Conservation (phyloP, 2,888 invertebrate species). For the Synergus umbraculus region DNA sequence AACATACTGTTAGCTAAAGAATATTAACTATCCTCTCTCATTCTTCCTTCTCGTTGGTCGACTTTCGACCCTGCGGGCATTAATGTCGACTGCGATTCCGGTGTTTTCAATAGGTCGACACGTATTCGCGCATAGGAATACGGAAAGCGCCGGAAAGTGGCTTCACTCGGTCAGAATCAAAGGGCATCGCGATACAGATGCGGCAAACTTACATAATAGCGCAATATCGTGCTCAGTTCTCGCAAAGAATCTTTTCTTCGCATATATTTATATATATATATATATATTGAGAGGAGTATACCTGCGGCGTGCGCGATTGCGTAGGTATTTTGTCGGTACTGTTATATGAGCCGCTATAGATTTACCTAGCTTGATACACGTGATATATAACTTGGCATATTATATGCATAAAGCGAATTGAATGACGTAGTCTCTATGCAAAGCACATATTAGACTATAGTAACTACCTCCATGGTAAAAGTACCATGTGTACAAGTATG, state of each 20-base stretch:
- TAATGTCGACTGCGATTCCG: conserved; percentile 14
- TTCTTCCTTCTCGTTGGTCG: not conserved
- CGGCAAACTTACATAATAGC: conserved; percentile 29
- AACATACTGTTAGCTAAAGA: conserved; percentile 9
- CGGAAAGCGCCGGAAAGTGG: conserved; percentile 33
- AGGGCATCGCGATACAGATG: conserved; percentile 41
- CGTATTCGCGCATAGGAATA: not conserved
- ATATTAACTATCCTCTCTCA: not conserved
- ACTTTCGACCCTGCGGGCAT: conserved; percentile 29
- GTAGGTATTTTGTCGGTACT: conserved; percentile 21
- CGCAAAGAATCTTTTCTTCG: conserved; percentile 3
- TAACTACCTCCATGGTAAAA: not conserved
- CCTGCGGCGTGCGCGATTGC: conserved; percentile 27
- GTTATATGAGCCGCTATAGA: conserved; percentile 32
- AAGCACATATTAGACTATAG: not conserved
- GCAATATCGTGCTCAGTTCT: conserved; percentile 29
- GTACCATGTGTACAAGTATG: not conserved
- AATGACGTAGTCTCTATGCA: conserved; percentile 25
- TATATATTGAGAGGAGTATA: conserved; percentile 12
- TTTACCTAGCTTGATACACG: conserved; percentile 35
- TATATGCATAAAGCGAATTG: conserved; percentile 38
- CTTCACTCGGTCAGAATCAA: conserved; percentile 37
- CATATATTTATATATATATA: not conserved
- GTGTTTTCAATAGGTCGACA: conserved; percentile 15
- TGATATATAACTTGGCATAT: conserved; percentile 39